Base-by-base conservation (phyloP, 2,888 invertebrate species). In the Halictus ligatus region DNA sequence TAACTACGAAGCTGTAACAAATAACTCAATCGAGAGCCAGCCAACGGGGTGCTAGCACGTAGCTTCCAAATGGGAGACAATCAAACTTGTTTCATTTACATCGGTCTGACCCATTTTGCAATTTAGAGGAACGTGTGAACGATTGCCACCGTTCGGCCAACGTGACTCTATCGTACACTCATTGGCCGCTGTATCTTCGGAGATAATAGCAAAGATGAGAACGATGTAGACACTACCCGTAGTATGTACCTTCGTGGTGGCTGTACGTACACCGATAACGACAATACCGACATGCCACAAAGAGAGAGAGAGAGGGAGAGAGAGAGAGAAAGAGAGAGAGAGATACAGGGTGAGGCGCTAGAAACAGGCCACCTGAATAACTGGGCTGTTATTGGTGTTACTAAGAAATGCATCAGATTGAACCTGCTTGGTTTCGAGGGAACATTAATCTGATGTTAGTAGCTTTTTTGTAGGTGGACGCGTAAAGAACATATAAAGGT, bases 261-360 rank as follows among this genome's bases (percentile, higher is more conserved):
- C 18, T 78, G 75, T 86, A 69, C 78, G 46, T 81, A 87, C 84
- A 90, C n/a, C 86, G 78, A 90, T 72, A 83, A 88, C 64, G 85
- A 92, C 89, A 92, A 92, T 92, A 93, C 88, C 89, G 90, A 92
- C 94, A 94, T 94, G 94, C 94, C 92, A 90, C 91, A 54, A 54
- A 21, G 21, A 54, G 84, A 88, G 58, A 89, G 78, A 48, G 50
- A 50, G 54, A 54, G 84, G 87, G 67, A 89, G 76, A 54, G 43
- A 43, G 85, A 87, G 67, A 89, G 75, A 35, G 35, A 35, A 2
- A 29, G 40, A 2, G 85, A 88, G 64, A 89, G 75, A 2, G 29
- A 29, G 1, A 35, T n/a, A n/a, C n/a, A n/a, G n/a, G n/a, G n/a
- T n/a, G n/a, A n/a, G n/a, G n/a, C n/a, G n/a, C n/a, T n/a, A n/a